Evolutionary conservation across 2,113 vertebrate species (phyloP).

Genomic region (Sander vitreus): DNA sequence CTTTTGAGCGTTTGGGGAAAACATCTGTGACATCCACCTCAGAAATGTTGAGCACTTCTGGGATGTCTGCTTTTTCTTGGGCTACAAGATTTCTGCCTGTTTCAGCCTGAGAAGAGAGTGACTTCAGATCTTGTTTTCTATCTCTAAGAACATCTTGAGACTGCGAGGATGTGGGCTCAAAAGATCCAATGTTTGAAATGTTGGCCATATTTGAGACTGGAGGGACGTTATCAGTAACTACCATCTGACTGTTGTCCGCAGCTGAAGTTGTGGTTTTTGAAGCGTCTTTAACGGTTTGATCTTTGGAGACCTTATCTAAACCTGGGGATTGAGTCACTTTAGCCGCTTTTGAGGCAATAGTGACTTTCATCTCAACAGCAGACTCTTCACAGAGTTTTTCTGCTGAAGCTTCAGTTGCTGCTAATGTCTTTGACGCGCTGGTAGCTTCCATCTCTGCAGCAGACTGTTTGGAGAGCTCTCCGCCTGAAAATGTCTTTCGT

Average conservation of each 20-base stretch:
- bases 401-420: not conserved
- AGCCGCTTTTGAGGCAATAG: constrained; percentile 53
- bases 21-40: not conserved
- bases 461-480: constrained; percentile 5
- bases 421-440: not conserved
- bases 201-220: not conserved
- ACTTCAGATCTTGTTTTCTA: not conserved
- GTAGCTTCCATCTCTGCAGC: constrained; percentile 9
- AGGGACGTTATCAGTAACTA: not conserved
- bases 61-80: not conserved
- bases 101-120: not conserved
- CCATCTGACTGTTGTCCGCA: not conserved
- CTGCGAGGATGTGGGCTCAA: not conserved
- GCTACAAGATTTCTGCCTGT: not conserved
- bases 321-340: constrained; percentile 26
- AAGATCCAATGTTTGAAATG: not conserved
- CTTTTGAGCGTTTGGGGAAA: constrained; percentile 5
- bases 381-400: constrained; percentile 46
- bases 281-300: not conserved
- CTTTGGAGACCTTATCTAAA: constrained; percentile 41
- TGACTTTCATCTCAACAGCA: constrained; percentile 71
- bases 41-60: not conserved
- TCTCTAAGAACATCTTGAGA: constrained; percentile 12
- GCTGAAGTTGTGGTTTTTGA: constrained; percentile 13
- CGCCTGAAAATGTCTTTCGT: constrained; percentile 5